These are phyloP conservation scores for Tylochromis polylepis DNA, from an alignment of 2,113 vertebrate genomes.

Conservation along the genomic window DNA sequence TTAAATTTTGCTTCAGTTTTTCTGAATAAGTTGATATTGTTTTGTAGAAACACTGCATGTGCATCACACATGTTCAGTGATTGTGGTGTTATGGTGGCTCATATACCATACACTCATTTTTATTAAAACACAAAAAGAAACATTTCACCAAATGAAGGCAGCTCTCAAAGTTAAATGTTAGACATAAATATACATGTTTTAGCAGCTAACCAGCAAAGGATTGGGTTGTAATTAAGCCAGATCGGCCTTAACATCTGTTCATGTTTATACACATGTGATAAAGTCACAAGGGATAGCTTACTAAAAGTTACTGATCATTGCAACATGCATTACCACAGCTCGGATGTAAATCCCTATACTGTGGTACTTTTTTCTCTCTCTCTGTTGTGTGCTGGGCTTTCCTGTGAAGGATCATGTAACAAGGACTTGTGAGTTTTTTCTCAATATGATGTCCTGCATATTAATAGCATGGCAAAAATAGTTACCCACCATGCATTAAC, in stretches of 20 bases:
- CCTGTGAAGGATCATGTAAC: conserved; percentile 3
- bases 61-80: neutral
- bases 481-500: neutral
- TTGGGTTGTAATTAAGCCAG: conserved; percentile 19
- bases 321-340: neutral
- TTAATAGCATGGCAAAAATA: conserved; percentile 40
- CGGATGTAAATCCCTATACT: neutral
- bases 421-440: neutral
- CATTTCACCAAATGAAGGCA: neutral
- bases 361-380: neutral
- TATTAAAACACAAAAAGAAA: neutral
- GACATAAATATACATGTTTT: neutral
- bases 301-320: conserved; percentile 13
- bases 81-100: neutral
- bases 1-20: neutral
- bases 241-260: conserved; percentile 49
- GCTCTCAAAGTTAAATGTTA: neutral
- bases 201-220: neutral
- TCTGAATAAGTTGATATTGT: neutral
- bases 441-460: neutral
- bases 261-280: conserved; percentile 46
- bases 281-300: conserved; percentile 21
- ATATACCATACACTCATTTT: neutral
- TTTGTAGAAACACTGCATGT: neutral
- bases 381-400: neutral